Conservation (phyloP, 2,113 vertebrate species). For the Picathartes gymnocephalus region DNA sequence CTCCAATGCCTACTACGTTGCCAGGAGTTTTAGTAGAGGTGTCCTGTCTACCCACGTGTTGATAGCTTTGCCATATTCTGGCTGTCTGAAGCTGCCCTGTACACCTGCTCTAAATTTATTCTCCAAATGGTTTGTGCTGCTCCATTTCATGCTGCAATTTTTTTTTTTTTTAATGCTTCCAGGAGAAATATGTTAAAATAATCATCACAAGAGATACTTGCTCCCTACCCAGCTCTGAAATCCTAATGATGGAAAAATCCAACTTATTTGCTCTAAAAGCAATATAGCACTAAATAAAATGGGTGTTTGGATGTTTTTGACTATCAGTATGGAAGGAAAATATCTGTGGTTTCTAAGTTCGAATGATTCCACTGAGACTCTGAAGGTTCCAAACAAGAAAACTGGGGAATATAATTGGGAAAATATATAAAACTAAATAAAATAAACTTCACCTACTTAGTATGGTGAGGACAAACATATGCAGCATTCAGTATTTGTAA, state of each 20-base stretch:
- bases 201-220: slow-evolving; percentile 55
- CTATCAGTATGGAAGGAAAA: not conserved
- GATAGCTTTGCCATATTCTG: not conserved
- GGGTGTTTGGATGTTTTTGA: not conserved
- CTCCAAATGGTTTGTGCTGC: slow-evolving; percentile 5
- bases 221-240: slow-evolving; percentile 30
- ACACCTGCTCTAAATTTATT: slow-evolving; percentile 57
- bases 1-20: not conserved
- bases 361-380: slow-evolving; percentile 9
- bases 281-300: not conserved
- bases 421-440: slow-evolving; percentile 33
- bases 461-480: not conserved
- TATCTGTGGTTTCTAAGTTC: not conserved
- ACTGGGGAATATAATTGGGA: not conserved
- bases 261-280: slow-evolving; percentile 22
- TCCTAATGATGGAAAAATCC: slow-evolving; percentile 30
- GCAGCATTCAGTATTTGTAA: not conserved
- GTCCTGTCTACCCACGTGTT: not conserved
- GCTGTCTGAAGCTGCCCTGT: not conserved
- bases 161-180: slow-evolving; percentile 7
- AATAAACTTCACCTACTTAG: slow-evolving; percentile 34
- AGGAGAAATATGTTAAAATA: slow-evolving; percentile 54
- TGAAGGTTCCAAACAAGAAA: not conserved
- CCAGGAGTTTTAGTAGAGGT: not conserved
- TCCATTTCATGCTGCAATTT: not conserved